Evolutionary conservation across 2,797 vertebrate species (phyloP).

Genomic region (Rhynchonycteris naso): DNA sequence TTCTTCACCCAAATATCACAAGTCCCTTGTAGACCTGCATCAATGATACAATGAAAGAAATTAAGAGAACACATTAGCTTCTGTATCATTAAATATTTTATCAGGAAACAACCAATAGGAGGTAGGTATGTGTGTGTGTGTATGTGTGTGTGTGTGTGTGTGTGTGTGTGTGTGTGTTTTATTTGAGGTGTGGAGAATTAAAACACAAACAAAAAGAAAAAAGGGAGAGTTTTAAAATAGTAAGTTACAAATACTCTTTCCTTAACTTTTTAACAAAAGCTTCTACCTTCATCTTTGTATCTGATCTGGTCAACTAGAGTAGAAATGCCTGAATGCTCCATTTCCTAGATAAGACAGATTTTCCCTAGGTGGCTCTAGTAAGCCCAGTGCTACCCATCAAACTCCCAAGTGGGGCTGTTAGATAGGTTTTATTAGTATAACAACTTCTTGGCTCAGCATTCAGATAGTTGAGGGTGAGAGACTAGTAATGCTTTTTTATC

Average conservation of each 20-base stretch:
- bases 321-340: not conserved
- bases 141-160: not conserved
- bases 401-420: not conserved
- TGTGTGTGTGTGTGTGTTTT: not conserved
- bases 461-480: not conserved
- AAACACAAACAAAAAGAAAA: not conserved
- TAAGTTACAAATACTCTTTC: not conserved
- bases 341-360: slow-evolving; percentile 12
- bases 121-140: not conserved
- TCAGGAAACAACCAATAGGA: not conserved
- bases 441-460: not conserved
- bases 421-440: not conserved
- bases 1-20: not conserved
- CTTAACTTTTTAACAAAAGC: not conserved
- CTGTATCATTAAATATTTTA: not conserved
- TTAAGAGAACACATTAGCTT: not conserved
- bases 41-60: not conserved
- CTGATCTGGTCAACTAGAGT: not conserved
- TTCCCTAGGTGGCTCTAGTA: not conserved
- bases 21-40: not conserved
- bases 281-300: not conserved
- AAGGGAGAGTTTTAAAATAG: not conserved
- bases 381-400: not conserved
- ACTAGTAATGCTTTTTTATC: not conserved
- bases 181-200: not conserved